Base-by-base conservation (phyloP, 2,888 invertebrate genomes). In the Dynastes maya region DNA sequence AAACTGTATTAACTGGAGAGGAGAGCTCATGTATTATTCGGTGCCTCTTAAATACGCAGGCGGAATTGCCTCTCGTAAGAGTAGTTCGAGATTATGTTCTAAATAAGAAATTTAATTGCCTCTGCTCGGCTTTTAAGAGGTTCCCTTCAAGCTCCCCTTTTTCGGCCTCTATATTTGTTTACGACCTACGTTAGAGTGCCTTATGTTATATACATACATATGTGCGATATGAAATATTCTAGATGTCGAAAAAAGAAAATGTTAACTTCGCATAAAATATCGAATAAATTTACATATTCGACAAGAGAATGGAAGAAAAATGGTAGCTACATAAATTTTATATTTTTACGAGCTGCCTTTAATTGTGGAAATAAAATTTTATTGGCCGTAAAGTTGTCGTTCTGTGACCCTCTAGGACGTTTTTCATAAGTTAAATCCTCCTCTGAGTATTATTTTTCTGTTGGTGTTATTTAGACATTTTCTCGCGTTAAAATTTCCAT, bases 11-110 rank as follows among this genome's bases (percentile, higher is more conserved):
- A 86, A 86, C 85, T 86, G 80, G 79, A 83, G 84, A 72, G 72
- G 37, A 72, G 72, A 58, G 85, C 85, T 87, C 87, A 88, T 88
- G 86, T 86, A 88, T 88, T 87, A 88, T 88, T 88, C 86, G 84
- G 84, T 82, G 84, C 86, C 85, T 86, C 86, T 86, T 87, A 86
- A 87, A 86, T 84, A 85, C 82, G 85, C 84, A 85, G 85, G 84
- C 84, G 85, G 85, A 82, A 84, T 49, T 61, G 70, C 63, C 77
- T 61, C 77, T 63, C 70, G 70, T 85, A 86, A 86, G 84, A 86
- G 86, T 86, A 86, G 85, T 86, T 86, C 85, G 85, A 83, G 86
- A 86, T 87, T 86, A 86, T 81, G 81, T 70, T 80, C 77, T 81
- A 80, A 82, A 84, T 86, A 86, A 85, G 85, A 85, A 84, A 84